Base-by-base conservation (phyloP, 2,797 vertebrate species). In the Crax fasciolata region DNA sequence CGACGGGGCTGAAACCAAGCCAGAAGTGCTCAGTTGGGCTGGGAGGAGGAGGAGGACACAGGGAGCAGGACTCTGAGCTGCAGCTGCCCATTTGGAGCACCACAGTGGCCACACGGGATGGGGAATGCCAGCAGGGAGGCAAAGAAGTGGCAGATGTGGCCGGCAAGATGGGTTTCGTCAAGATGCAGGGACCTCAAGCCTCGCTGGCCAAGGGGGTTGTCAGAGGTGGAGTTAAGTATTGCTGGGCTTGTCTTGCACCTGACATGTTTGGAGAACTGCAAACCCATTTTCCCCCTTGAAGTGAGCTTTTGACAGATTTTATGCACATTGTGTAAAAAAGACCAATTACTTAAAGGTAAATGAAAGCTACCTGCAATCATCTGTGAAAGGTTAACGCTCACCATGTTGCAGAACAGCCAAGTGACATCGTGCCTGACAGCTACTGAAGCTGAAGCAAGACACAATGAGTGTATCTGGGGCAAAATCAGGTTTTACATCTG, bases 191-290 rank as follows among this genome's bases (percentile, higher is more conserved):
- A 65, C 27, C 57, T 67, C 27, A 23, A 74, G 38, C 41, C 75
- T 77, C 48, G 9, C 13, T 9, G 28, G 54, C 44, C 10, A 6
- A 39, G 35, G 39, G 77, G 12, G 6, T 13, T 41, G 39, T 32
- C 46, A 81, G 62, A 54, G 7, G 9, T 8, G 17, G 41, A 72
- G 39, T 54, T 51, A 46, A 24, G 55, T 25, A 63, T 57, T 43
- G 10, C 43, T 0, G 0, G 54, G 43, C 43, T 79, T 0, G 0
- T 52, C 57, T 67, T 2, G 11, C 3, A 2, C 10, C 20, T 13
- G n/a, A 51, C n/a, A 27, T 27, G 14, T 44, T 76, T 35, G 55
- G 25, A 62, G 38, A 84, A 90, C 0, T 41, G 57, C 63, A n/a
- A 79, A 70, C 39, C 25, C 9, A 21, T 74, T 71, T 80, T 83